Evolutionary conservation across 2,113 vertebrate genomes (phyloP).

Genomic region (Brevimyrus niger): DNA sequence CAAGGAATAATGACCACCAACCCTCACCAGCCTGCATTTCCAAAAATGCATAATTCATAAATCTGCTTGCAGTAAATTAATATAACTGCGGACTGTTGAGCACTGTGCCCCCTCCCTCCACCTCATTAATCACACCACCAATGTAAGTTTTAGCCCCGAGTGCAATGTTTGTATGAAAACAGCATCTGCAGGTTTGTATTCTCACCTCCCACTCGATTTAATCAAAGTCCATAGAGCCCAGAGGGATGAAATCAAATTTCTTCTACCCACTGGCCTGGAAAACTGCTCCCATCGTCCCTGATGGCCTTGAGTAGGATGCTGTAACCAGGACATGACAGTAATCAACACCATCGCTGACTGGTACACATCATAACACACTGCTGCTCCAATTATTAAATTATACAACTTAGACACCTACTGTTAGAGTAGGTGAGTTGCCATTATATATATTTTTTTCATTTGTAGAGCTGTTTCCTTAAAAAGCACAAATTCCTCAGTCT

Average conservation of each 20-base stretch:
- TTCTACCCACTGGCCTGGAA: slow-evolving; percentile 40
- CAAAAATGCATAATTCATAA: slow-evolving; percentile 1
- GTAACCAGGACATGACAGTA: neutral
- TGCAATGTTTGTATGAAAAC: slow-evolving; percentile 11
- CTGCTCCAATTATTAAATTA: neutral
- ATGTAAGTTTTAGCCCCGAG: slow-evolving; percentile 3
- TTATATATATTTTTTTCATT: neutral
- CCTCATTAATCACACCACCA: slow-evolving; percentile 25
- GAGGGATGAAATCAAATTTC: slow-evolving; percentile 41
- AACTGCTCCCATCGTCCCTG: slow-evolving; percentile 43
- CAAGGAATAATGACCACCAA: neutral
- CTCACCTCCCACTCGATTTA: neutral
- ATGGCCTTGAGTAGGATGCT: slow-evolving; percentile 25
- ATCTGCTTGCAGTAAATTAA: slow-evolving; percentile 24
- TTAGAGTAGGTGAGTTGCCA: neutral
- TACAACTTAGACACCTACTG: neutral
- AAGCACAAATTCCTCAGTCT: neutral
- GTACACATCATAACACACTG: neutral
- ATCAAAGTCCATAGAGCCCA: neutral
- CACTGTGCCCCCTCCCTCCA: slow-evolving; percentile 17
- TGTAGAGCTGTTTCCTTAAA: neutral
- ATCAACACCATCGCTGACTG: slow-evolving; percentile 11
- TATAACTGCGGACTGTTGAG: neutral
- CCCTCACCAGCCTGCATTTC: neutral
- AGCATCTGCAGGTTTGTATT: neutral